Percentiles rank a stretch among this genome's conserved stretches.
phyloP scores from a whole-genome alignment of 2,888 invertebrate genomes.

The Alviniconcha strummeri region DNA sequence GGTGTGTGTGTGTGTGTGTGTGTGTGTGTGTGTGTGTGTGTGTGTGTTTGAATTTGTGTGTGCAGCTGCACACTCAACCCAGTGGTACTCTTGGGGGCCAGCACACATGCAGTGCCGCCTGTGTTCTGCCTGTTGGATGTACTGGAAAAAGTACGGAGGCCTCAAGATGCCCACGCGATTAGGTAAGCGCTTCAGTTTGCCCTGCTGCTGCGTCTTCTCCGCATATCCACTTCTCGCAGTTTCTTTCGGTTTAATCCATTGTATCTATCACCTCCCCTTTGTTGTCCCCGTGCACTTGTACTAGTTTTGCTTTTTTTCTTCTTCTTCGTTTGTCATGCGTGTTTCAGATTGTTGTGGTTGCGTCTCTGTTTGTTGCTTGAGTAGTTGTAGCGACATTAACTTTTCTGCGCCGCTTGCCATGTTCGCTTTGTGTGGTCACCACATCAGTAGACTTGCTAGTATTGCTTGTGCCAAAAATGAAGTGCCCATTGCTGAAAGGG shows the following conservation, averaged over 20 bases:
- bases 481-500: neutral
- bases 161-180: conserved; percentile 80
- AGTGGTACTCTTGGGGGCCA: conserved; percentile 98
- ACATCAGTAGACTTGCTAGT: neutral
- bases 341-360: neutral
- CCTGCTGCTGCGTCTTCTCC: neutral
- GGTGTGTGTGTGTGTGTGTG: neutral
- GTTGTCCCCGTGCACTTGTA: neutral
- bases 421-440: too few relatives aligned
- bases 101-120: conserved; percentile 93
- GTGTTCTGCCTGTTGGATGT: conserved; percentile 95
- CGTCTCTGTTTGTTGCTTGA: conserved; percentile 2
- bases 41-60: neutral
- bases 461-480: conserved; percentile 13
- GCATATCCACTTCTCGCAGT: neutral
- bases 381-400: conserved; percentile 10
- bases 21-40: neutral
- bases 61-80: conserved; percentile 78
- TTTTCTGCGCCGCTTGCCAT: conserved; percentile 4
- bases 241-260: too few relatives aligned
- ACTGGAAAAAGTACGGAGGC: conserved; percentile 99
- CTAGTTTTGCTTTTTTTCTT: neutral
- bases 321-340: neutral
- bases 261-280: too few relatives aligned
- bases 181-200: conserved; percentile 45